Evolutionary conservation across 2,888 invertebrate species (phyloP), one percentile per base, ranked within the genome.

Genomic region (Oscheius sp.): DNA sequence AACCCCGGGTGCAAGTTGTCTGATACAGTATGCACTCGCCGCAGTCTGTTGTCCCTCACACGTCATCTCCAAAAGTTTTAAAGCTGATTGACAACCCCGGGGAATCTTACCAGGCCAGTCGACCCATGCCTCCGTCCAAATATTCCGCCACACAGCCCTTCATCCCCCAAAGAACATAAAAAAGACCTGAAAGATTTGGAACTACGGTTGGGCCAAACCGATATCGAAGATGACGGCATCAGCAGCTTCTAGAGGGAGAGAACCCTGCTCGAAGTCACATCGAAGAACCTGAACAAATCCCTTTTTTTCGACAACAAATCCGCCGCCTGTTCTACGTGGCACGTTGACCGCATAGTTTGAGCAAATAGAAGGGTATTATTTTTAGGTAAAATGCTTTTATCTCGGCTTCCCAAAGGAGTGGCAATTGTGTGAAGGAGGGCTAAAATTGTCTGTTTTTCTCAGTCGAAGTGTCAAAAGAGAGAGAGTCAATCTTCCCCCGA

Each of bases 91-190:
- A n/a, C n/a, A n/a, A n/a, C n/a, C n/a, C n/a, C n/a, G 48, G 23
- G 25, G 46, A 15, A 15, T 17, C 61, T 45, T 27, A 68, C 72
- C 72, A 72, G 15, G 29, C 29, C 5, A 72, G 45, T n/a, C 72
- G 65, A 39, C 81, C 81, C 34, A 76, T 76, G 10, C 84, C 84
- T 8, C 84, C 84, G 71, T 84, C 84, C 48, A 84, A 48, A 65
- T 84, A 82, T 67, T 84, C 80, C 17, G 84, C 83, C 31, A 84
- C 79, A 70, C 84, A 84, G 39, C 82, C 83, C 34, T 69, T 52
- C 42, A 84, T 84, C 12, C 84, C 84, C 84, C 84, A 84, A 6
- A 84, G 69, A 29, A 78, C 73, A 69, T 85, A 80, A 69, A 84
- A 82, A n/a, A 84, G 76, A n/a, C n/a, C n/a, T n/a, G n/a, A n/a